Base-by-base conservation (phyloP, 2,113 vertebrate genomes). In the Platysternon megacephalum region DNA sequence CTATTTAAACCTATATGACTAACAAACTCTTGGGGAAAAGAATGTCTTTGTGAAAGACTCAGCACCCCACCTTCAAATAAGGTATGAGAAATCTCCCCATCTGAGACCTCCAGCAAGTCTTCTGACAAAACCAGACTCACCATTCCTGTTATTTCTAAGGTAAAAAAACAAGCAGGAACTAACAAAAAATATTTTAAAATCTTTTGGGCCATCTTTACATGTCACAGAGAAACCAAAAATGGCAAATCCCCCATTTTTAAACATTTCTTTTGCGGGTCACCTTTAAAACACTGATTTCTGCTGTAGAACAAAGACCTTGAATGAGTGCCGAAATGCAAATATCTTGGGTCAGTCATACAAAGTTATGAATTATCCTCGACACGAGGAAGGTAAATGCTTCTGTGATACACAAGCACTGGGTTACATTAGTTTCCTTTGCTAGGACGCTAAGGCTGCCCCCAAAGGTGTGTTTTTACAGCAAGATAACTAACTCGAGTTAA, bases 221-320 rank as follows among this genome's bases (percentile, higher is more conserved):
- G 1, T 17, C 2, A 72, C 61, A 14, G 14, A 90, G 78, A 84
- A 97, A 90, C 65, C 89, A 22, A 87, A 79, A 74, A 2, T 2
- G 61, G 9, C 79, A 48, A 56, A 39, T 48, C 13, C 65, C 0
- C 0, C 84, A 90, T 92, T 74, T 89, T 88, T 42, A 92, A 86
- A 92, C 65, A 6, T 85, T 48, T 65, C 79, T 80, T 95, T 95
- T 92, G 93, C 90, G 93, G 83, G 93, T 92, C 94, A 95, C 89
- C 93, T 92, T 90, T 93, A 89, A 89, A 82, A 44, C 85, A 46
- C 74, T 39, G 85, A 89, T 5, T 48, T 56, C 79, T 61, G 84
- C 79, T 82, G 6, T 32, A 79, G 79, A 95, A 86, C 39, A 92
- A 76, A 93, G 95, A 88, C 79, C 79, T 61, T 61, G 58, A 28